A percentile compares a stretch with the other conserved stretches of the same genome.
phyloP scores from a whole-genome alignment of 2,113 vertebrate genomes.

The Dipodomys merriami region DNA sequence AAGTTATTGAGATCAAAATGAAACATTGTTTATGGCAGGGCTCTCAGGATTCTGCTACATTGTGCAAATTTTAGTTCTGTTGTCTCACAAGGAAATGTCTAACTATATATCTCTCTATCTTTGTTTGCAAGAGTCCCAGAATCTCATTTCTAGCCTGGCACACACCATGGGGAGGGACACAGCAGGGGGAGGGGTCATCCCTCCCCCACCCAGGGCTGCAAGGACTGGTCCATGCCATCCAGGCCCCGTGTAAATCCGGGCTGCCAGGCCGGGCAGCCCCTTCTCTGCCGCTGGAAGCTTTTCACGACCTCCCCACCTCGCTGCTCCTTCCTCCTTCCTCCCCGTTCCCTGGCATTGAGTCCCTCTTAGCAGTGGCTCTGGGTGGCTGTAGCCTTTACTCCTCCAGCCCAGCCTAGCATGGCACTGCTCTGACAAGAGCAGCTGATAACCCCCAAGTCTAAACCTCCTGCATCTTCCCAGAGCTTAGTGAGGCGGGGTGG shows the following conservation, averaged over 20 bases:
- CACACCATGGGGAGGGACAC: background rate
- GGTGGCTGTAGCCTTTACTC: background rate
- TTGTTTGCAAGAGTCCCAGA: background rate
- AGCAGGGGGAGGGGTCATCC: background rate
- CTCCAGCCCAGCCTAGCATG: too few species aligned
- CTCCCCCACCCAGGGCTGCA: background rate
- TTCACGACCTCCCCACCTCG: too few species aligned
- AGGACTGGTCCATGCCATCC: accelerated
- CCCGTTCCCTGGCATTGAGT: background rate
- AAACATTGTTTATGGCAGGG: slow-evolving; percentile 2
- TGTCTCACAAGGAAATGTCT: background rate
- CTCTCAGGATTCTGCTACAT: background rate
- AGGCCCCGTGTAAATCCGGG: too few species aligned
- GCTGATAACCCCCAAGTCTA: background rate
- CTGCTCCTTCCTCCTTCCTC: background rate
- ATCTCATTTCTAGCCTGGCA: background rate
- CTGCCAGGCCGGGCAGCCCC: too few species aligned
- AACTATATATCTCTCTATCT: background rate
- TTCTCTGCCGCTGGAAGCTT: background rate
- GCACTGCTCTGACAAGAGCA: background rate
- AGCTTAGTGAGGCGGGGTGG: background rate
- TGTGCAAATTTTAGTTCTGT: background rate
- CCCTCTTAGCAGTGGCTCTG: background rate
- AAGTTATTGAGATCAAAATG: slow-evolving; percentile 46
- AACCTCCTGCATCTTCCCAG: background rate